Conservation (phyloP, 1,140 invertebrate genomes). For the Chrysopa pallens region DNA sequence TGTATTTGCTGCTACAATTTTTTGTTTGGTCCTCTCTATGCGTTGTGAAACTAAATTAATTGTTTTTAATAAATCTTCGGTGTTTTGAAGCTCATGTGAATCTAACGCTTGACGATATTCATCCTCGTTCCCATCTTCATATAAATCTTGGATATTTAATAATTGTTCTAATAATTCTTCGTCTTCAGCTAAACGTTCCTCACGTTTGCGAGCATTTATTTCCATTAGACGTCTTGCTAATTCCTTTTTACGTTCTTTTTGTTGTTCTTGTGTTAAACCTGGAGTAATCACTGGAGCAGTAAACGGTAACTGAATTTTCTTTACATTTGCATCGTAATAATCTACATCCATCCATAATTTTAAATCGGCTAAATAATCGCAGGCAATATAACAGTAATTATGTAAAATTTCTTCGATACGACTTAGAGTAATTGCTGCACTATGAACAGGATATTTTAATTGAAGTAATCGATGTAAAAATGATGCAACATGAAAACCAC, state of each 20-base stretch:
- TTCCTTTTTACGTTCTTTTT: constrained; percentile 69
- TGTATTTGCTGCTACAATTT: constrained; percentile 50
- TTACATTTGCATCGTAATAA: constrained; percentile 69
- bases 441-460: constrained; percentile 83
- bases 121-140: constrained; percentile 52
- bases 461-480: constrained; percentile 84
- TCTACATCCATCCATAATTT: constrained; percentile 60
- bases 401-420: constrained; percentile 75
- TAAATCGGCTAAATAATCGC: constrained; percentile 63
- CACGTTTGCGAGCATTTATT: constrained; percentile 69
- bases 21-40: constrained; percentile 63
- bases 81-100: constrained; percentile 34
- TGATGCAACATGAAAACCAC: constrained; percentile 68
- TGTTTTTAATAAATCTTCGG: constrained; percentile 48
- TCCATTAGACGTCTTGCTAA: constrained; percentile 62
- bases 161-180: constrained; percentile 71
- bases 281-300: constrained; percentile 32
- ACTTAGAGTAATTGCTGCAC: constrained; percentile 68
- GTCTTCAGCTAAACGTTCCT: constrained; percentile 71
- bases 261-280: constrained; percentile 49
- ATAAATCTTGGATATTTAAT: constrained; percentile 50
- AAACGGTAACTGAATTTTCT: constrained; percentile 71
- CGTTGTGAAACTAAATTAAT: constrained; percentile 53
- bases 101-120: constrained; percentile 37
- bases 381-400: constrained; percentile 56